Evolutionary conservation across 2,113 vertebrate species (phyloP).

Genomic region (Furnarius figulus): DNA sequence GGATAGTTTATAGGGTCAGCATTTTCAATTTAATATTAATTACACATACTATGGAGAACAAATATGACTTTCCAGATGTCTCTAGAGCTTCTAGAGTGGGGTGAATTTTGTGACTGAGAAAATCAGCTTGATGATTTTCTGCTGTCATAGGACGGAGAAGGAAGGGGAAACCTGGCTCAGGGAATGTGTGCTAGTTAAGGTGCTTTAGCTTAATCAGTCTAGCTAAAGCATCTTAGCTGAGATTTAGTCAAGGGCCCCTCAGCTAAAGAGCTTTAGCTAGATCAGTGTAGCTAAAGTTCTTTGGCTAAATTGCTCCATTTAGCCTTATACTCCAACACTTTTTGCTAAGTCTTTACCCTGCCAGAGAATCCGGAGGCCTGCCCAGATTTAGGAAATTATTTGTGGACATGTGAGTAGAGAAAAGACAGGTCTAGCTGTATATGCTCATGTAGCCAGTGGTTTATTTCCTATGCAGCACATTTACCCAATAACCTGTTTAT

Average conservation of each 20-base stretch:
- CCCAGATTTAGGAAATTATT: background rate
- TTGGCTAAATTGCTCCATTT: background rate
- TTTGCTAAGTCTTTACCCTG: background rate
- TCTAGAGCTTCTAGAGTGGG: background rate
- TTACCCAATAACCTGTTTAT: background rate
- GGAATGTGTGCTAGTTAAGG: background rate
- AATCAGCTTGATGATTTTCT: background rate
- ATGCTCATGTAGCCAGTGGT: background rate
- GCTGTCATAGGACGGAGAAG: background rate
- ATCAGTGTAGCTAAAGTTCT: slow-evolving; percentile 23
- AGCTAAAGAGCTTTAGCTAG: slow-evolving; percentile 46
- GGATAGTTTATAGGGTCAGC: background rate
- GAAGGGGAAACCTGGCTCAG: background rate
- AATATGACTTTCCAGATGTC: background rate
- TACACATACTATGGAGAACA: background rate
- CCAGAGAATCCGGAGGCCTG: background rate
- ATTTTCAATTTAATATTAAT: background rate
- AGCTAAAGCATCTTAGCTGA: slow-evolving; percentile 37
- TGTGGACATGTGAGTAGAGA: background rate
- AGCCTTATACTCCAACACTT: background rate
- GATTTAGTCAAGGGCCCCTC: slow-evolving; percentile 14
- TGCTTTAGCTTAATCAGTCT: slow-evolving; percentile 41
- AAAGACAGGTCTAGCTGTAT: background rate
- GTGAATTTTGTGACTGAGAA: background rate
- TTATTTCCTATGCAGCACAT: background rate